Evolutionary conservation across 2,113 vertebrate species (phyloP).

Genomic region (Numida meleagris): DNA sequence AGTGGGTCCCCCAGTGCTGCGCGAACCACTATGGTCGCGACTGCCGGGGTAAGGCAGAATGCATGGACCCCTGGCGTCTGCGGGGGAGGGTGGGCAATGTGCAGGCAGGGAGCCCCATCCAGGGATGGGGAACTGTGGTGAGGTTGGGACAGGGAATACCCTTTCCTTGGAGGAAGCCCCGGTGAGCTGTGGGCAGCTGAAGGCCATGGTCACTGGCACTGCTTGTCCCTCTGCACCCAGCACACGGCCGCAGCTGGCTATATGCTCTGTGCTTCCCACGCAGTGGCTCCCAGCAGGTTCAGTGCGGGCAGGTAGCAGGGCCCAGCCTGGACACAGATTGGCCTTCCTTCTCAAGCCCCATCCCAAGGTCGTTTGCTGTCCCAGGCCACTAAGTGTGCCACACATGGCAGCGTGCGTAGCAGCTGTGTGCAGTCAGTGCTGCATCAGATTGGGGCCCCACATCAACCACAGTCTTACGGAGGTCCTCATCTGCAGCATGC

Average conservation of each 20-base stretch:
- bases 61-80: no score
- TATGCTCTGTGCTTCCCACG: not conserved
- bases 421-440: no score
- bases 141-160: not conserved
- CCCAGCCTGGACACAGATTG: no score
- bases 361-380: no score
- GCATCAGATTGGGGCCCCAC: not conserved
- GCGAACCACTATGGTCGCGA: conserved; percentile 88
- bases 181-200: not conserved
- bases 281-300: not conserved
- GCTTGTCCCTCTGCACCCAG: not conserved
- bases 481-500: conserved; percentile 79
- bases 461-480: not conserved
- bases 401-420: no score
- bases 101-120: not conserved
- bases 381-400: no score
- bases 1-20: conserved; percentile 88
- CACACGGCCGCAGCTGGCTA: not conserved
- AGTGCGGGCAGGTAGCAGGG: not conserved
- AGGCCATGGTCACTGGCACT: not conserved
- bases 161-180: not conserved
- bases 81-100: not conserved
- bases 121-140: not conserved
- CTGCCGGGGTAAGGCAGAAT: conserved; percentile 81
- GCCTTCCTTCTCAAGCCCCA: no score